phyloP scores from a whole-genome alignment of 1,140 invertebrate genomes.

The Aphelenchoides avenae region DNA sequence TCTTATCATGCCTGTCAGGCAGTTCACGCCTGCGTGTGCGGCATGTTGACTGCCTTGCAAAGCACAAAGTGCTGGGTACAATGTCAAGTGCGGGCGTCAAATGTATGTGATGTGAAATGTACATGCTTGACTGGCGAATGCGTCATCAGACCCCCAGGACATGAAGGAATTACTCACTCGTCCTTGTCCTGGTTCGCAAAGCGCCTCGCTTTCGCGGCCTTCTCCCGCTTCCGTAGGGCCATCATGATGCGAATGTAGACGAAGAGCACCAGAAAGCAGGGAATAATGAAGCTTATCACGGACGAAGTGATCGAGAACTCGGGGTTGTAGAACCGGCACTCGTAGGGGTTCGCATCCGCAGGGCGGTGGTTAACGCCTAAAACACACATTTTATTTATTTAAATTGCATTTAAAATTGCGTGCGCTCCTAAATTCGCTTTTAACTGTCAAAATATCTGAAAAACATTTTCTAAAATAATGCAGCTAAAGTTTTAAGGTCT shows the following conservation, averaged over 20 bases:
- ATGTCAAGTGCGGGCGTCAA: too few relatives aligned
- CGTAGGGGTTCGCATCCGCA: constrained; percentile 39
- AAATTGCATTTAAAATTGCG: constrained; percentile 2
- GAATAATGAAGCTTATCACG: constrained; percentile 95
- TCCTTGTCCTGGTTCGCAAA: constrained; percentile 9
- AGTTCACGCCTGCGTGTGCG: constrained; percentile 53
- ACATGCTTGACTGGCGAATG: too few relatives aligned
- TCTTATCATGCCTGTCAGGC: too few relatives aligned
- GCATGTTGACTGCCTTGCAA: constrained; percentile 20
- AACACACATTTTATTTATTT: constrained; percentile 11
- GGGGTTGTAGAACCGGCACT: constrained; percentile 90
- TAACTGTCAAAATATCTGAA: neutral
- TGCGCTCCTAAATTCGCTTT: neutral
- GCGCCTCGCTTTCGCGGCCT: constrained; percentile 24
- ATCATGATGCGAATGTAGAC: constrained; percentile 56
- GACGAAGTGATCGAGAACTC: constrained; percentile 97
- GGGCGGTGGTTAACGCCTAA: constrained; percentile 54
- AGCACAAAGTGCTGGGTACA: too few relatives aligned
- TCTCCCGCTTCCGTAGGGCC: constrained; percentile 8
- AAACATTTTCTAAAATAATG: too few relatives aligned
- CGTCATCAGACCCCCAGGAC: too few relatives aligned
- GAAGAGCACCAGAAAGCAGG: constrained; percentile 66
- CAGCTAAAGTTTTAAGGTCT: too few relatives aligned
- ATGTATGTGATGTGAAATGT: too few relatives aligned
- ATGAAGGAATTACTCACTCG: neutral